Base-by-base conservation (phyloP, 1,140 invertebrate species). In the Dermatophagoides farinae region DNA sequence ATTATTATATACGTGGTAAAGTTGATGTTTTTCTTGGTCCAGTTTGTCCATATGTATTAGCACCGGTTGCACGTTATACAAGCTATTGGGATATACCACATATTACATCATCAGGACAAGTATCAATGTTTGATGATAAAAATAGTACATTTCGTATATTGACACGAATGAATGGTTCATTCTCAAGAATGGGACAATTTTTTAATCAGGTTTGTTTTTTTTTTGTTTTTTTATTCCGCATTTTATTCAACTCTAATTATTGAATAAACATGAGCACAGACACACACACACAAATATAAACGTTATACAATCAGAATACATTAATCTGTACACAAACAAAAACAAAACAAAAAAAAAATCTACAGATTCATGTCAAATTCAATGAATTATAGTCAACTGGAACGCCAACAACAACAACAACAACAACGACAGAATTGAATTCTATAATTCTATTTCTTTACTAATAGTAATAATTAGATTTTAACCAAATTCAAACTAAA, bases 41-140 rank as follows among this genome's bases (percentile, higher is more conserved):
- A 0, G 81, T 88, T 1, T 93, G 88, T 71, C 86, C 90, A 66
- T 93, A 90, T 71, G 85, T 85, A 5, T 77, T 93, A 55, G 87
- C 88, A 0, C 88, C 88, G 0, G 85, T 95, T 1, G 83, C 86
- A 0, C 76, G 88, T 14, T 91, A 90, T 68, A 80, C 86, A 0
- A 81, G 83, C 6, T 79, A 79, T n/a, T 95, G 89, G 89, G 75
- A 81, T 1, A 83, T 90, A 20, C 88, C 90, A 0, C 80, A 93
- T 0, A 70, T 95, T 8, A 89, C 87, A 1, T 80, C 86, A 0
- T 85, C 84, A 0, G 88, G 81, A 0, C 82, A 86, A 67, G 85
- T 85, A 0, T 80, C 85, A 61, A 80, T 83, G 46, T 89, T 89
- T 70, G 78, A 75, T 39, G 73, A 79, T 70, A 84, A 84, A 67